phyloP scores from a whole-genome alignment of 2,888 invertebrate species.

The Acrobasis suavella region DNA sequence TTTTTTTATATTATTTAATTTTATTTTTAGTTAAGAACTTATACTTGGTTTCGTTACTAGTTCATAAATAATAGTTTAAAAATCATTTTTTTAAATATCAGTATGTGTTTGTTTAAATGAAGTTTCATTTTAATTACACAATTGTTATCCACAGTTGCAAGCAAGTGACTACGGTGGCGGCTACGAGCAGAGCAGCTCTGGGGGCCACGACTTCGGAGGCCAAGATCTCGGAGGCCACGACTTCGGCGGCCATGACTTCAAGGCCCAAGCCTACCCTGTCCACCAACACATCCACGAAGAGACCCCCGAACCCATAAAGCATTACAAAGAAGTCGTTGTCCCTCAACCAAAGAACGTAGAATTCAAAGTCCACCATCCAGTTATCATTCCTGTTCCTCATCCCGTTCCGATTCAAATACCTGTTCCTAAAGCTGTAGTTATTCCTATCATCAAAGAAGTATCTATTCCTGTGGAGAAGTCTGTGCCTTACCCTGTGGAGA shows the following conservation, averaged over 20 bases:
- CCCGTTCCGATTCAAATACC: constrained; percentile 87
- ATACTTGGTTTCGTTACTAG: too few species aligned
- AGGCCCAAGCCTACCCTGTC: constrained; percentile 79
- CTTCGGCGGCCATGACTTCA: constrained; percentile 59
- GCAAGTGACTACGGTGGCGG: constrained; percentile 62
- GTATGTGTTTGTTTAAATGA: too few species aligned
- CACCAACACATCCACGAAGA: constrained; percentile 86
- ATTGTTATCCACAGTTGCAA: constrained; percentile 55
- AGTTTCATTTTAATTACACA: too few species aligned
- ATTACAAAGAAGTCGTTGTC: constrained; percentile 86
- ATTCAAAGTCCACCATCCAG: constrained; percentile 81
- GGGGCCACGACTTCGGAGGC: constrained; percentile 38
- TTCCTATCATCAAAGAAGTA: constrained; percentile 86
- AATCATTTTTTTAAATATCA: too few species aligned
- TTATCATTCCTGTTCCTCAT: constrained; percentile 83
- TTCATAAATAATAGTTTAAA: too few species aligned
- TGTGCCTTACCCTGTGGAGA: constrained; percentile 87
- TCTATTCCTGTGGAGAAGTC: constrained; percentile 87
- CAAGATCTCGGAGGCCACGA: constrained; percentile 56
- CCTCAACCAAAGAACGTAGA: constrained; percentile 84
- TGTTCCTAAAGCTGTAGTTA: constrained; percentile 86
- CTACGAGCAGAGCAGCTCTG: constrained; percentile 28
- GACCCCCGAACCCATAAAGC: constrained; percentile 85
- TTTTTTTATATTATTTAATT: too few species aligned
- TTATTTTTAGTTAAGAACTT: too few species aligned